Conservation (phyloP, 2,797 vertebrate genomes). For the Sternotherus odoratus region DNA sequence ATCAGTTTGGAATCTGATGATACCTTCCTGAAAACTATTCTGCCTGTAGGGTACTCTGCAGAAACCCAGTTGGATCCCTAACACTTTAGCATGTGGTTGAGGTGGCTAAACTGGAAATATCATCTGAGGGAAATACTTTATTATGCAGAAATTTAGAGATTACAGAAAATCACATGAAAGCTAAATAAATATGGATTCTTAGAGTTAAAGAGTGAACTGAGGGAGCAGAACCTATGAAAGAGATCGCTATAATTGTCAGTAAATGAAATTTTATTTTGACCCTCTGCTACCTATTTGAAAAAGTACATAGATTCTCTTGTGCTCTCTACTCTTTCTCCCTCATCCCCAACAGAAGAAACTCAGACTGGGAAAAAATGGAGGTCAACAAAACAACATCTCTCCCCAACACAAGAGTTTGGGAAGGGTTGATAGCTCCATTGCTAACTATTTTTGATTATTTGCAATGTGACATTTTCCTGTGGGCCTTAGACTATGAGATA, state of each 20-base stretch:
- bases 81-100: background rate
- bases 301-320: background rate
- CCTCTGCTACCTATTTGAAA: background rate
- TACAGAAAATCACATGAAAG: background rate
- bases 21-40: background rate
- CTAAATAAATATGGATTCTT: constrained; percentile 5
- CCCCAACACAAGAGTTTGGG: background rate
- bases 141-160: background rate
- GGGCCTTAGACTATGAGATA: background rate
- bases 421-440: background rate
- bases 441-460: background rate
- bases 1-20: background rate
- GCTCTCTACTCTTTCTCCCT: background rate
- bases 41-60: background rate
- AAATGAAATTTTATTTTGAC: background rate
- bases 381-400: background rate
- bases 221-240: background rate
- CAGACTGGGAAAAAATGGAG: background rate
- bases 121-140: background rate
- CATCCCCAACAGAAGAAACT: background rate
- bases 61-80: background rate
- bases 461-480: background rate
- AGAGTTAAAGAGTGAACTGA: background rate
- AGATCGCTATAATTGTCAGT: background rate
- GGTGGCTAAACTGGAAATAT: background rate